Evolutionary conservation across 92 coral and sea anemone species (phyloP), one percentile per base, ranked within the genome.

Genomic region (Phymanthus crucifer): DNA sequence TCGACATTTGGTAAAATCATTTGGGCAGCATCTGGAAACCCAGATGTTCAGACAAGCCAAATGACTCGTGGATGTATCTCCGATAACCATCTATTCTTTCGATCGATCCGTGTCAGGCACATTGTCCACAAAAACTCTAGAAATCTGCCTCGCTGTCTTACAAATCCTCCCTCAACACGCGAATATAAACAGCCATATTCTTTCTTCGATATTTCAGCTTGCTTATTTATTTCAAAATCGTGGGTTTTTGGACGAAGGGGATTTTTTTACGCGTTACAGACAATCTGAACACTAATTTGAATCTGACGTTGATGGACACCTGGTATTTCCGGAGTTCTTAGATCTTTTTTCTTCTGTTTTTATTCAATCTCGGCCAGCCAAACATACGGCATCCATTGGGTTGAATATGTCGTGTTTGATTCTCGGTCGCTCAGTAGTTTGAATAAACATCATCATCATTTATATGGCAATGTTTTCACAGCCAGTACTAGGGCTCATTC

Each of bases 21-120:
- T 71, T 35, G 52, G 18, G 27, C 18, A 56, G 78, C 84, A 80
- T 80, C 84, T 80, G 84, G 56, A 67, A 4, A 19, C 38, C 84
- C 84, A 80, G 84, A 80, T 80, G 84, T 80, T 80, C 71, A 23
- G 29, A 21, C 10, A 32, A 72, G 72, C 47, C 69, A 77, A n/a
- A 38, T 58, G 80, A 32, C 70, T 67, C 31, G 67, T 54, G 68
- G n/a, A n/a, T n/a, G n/a, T 4, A 61, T 61, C 70, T 54, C 66
- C 57, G 75, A 71, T 71, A 38, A 36, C 75, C 33, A 71, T 71
- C 75, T 16, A 6, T 71, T 40, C 27, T n/a, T 71, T 71, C 36
- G 31, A 10, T 6, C 48, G 16, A 1, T 38, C n/a, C n/a, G n/a
- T n/a, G n/a, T n/a, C n/a, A n/a, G 32, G 48, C 24, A 57, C 58